Evolutionary conservation across 2,113 vertebrate species (phyloP).

Genomic region (Thomomys bottae): DNA sequence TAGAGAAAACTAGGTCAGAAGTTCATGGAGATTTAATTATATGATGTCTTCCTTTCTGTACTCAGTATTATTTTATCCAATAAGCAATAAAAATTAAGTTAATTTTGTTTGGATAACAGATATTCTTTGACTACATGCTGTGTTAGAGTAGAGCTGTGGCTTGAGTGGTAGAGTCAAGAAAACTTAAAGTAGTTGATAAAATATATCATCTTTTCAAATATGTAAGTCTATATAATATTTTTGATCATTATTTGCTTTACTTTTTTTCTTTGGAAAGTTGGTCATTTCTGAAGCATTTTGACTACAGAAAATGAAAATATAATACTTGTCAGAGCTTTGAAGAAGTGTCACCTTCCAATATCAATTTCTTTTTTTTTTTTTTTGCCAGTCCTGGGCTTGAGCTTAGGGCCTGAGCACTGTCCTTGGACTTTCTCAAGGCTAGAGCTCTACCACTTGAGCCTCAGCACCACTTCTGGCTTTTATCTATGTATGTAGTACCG

Average conservation of each 20-base stretch:
- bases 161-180: background rate
- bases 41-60: slow-evolving; percentile 16
- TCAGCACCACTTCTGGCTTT: too few relatives aligned
- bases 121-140: slow-evolving; percentile 42
- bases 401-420: too few relatives aligned
- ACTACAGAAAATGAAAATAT: background rate
- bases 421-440: too few relatives aligned
- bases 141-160: background rate
- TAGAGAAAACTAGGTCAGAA: slow-evolving; percentile 43
- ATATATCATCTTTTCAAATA: slow-evolving; percentile 28
- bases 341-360: background rate
- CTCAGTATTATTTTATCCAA: slow-evolving; percentile 36
- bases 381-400: too few relatives aligned
- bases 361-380: too few relatives aligned
- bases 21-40: slow-evolving; percentile 40
- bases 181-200: slow-evolving; percentile 26
- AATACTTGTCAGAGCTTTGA: background rate
- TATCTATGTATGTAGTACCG: too few relatives aligned
- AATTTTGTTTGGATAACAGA: slow-evolving; percentile 41
- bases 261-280: background rate
- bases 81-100: slow-evolving; percentile 37
- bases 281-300: background rate
- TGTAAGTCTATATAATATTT: slow-evolving; percentile 31
- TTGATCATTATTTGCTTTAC: background rate
- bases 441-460: too few relatives aligned